Evolutionary conservation across 2,888 invertebrate genomes (phyloP).

Genomic region (Chloroclystis v-ata): DNA sequence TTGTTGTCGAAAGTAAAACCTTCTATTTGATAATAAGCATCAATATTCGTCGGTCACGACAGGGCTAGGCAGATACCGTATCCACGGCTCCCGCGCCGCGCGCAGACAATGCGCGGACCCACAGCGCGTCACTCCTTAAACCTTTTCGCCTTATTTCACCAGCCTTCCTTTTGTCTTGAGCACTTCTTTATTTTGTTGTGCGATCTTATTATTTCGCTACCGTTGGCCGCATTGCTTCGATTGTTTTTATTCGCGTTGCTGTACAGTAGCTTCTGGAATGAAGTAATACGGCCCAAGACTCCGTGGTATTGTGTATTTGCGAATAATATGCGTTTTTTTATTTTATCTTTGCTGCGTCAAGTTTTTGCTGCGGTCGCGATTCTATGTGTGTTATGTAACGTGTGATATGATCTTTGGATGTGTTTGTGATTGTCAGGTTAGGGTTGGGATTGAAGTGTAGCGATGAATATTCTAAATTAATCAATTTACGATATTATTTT

Average conservation of each 20-base stretch:
- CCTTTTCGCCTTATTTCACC: slow-evolving; percentile 75
- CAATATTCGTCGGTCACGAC: too few relatives aligned
- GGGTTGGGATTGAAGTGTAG: slow-evolving; percentile 15
- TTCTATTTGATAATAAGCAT: too few relatives aligned
- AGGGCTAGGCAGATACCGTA: slow-evolving; percentile 38
- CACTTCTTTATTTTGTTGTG: slow-evolving; percentile 76
- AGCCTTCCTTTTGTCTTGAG: slow-evolving; percentile 73
- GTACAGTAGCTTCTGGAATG: slow-evolving; percentile 64
- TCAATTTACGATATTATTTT: too few relatives aligned
- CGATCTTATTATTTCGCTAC: slow-evolving; percentile 78
- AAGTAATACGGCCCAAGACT: slow-evolving; percentile 70
- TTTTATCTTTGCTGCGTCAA: slow-evolving; percentile 52
- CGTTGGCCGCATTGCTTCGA: slow-evolving; percentile 68
- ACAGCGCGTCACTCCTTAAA: slow-evolving; percentile 74
- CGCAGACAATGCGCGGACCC: slow-evolving; percentile 67
- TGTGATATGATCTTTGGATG: slow-evolving; percentile 47
- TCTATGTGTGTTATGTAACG: slow-evolving; percentile 57
- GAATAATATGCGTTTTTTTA: slow-evolving; percentile 39
- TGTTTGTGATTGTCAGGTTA: slow-evolving; percentile 40
- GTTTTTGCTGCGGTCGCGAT: slow-evolving; percentile 52
- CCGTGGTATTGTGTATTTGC: slow-evolving; percentile 71
- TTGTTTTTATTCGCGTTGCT: slow-evolving; percentile 67
- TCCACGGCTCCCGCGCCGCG: slow-evolving; percentile 36
- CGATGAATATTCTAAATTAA: too few relatives aligned
- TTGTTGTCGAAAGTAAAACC: too few relatives aligned